Evolutionary conservation across 2,888 invertebrate genomes (phyloP).

Genomic region (Eutolmus rufibarbis): DNA sequence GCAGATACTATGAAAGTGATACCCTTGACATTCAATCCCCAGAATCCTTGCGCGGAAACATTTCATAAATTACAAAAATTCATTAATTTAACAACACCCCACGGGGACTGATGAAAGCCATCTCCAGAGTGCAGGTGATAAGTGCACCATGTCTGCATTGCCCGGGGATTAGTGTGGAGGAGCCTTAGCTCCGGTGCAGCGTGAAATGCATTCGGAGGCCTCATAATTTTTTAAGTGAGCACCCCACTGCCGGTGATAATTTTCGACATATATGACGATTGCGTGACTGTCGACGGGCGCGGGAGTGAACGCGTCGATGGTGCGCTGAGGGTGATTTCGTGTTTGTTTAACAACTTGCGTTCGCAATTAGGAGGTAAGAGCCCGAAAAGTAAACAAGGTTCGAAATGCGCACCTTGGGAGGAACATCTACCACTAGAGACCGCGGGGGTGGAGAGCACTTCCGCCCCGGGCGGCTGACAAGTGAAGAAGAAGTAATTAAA

Average conservation of each 20-base stretch:
- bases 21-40: not conserved
- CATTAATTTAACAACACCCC: not conserved
- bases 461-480: not conserved
- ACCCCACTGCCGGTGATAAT: not conserved
- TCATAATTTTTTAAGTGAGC: conserved; percentile 28
- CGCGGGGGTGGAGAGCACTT: not conserved
- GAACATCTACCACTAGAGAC: not conserved
- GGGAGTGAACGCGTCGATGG: not conserved
- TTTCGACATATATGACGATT: conserved; percentile 16
- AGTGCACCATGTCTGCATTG: not conserved
- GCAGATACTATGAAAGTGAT: not conserved
- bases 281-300: not conserved
- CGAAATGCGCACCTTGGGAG: not conserved
- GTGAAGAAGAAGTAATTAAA: conserved; percentile 11
- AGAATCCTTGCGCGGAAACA: not conserved
- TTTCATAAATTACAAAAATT: not conserved
- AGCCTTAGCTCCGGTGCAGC: not conserved
- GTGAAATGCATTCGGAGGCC: not conserved
- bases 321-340: not conserved
- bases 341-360: conserved; percentile 22
- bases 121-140: not conserved
- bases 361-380: conserved; percentile 15
- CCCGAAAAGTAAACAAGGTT: not conserved
- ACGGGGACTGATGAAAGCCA: not conserved
- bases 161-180: not conserved